Evolutionary conservation across 2,113 vertebrate species (phyloP).

Genomic region (Bos taurus): ARS-UCD2.0 NC_037354.1:42263001-42263500

Average conservation of each 20-base stretch:
- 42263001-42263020: background rate
- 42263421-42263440: background rate
- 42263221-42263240: background rate
- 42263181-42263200: background rate
- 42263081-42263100: background rate
- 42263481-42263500: background rate
- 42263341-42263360: background rate
- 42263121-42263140: background rate
- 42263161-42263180: background rate
- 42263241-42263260: background rate
- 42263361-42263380: background rate
- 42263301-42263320: background rate
- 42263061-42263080: background rate
- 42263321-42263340: background rate
- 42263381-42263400: background rate
- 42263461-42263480: background rate
- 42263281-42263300: background rate
- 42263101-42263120: background rate
- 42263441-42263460: background rate
- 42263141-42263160: background rate
- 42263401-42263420: fast-evolving
- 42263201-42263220: background rate
- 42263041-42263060: fast-evolving
- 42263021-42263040: background rate
- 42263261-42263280: background rate